Evolutionary conservation across 2,888 invertebrate genomes (phyloP).

Genomic region (Leptothorax acervorum): DNA sequence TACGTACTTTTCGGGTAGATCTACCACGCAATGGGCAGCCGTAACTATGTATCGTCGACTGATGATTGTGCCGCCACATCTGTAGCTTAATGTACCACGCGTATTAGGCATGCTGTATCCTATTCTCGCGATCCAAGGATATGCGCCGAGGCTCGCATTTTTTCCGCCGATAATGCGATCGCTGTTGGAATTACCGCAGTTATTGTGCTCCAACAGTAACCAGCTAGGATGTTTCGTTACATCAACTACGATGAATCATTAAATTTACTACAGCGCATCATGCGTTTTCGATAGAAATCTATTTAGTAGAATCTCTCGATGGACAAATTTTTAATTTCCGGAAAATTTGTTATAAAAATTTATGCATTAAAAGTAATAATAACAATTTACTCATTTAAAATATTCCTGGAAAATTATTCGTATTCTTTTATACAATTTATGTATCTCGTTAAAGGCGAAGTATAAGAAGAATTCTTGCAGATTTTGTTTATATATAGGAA

Average conservation of each 20-base stretch:
- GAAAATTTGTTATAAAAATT: neutral
- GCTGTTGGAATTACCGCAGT: constrained; percentile 87
- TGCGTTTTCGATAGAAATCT: neutral
- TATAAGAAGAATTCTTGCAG: neutral
- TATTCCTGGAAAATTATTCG: neutral
- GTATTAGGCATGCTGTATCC: constrained; percentile 61
- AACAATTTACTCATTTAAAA: neutral
- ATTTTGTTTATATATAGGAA: neutral
- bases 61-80: constrained; percentile 75
- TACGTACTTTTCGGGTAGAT: constrained; percentile 65
- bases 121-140: constrained; percentile 80
- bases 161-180: constrained; percentile 83
- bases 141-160: constrained; percentile 74
- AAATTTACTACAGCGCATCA: neutral
- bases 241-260: constrained; percentile 53
- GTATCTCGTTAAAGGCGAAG: neutral
- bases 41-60: constrained; percentile 74
- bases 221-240: constrained; percentile 85
- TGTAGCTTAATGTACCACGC: constrained; percentile 3
- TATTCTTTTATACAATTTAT: neutral
- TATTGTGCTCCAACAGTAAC: constrained; percentile 85
- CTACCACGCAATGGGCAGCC: constrained; percentile 76
- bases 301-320: neutral
- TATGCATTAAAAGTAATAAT: neutral
- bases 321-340: neutral